Conservation (phyloP, 2,797 vertebrate genomes). For the Semaprochilodus insignis region DNA sequence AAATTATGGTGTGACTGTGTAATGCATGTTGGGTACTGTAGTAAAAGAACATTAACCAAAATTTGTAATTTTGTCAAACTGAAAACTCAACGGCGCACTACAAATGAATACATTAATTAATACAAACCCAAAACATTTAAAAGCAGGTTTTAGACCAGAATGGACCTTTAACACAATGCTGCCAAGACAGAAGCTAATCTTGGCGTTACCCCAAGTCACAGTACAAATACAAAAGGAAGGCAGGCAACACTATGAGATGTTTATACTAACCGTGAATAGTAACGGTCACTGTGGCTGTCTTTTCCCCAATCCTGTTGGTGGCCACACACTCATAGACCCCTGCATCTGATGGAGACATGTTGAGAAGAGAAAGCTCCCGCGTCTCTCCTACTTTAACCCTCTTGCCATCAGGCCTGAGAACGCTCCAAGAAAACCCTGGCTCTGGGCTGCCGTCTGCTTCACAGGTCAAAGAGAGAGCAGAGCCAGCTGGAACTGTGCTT, state of each 20-base stretch:
- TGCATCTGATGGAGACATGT: constrained; percentile 40
- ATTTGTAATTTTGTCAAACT: no score
- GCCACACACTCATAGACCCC: constrained; percentile 71
- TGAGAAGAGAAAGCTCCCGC: constrained; percentile 30
- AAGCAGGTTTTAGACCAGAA: no score
- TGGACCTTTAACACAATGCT: no score
- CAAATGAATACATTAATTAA: no score
- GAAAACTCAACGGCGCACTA: no score
- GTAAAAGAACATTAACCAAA: no score
- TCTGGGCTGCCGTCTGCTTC: constrained; percentile 69
- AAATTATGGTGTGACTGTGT: no score
- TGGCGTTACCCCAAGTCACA: no score
- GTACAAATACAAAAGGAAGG: no score
- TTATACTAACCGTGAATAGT: constrained; percentile 66
- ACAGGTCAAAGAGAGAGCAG: constrained; percentile 67
- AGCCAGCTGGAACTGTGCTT: constrained; percentile 59
- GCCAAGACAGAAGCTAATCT: no score
- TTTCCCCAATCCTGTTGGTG: constrained; percentile 64
- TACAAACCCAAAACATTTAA: no score
- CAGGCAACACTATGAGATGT: not conserved
- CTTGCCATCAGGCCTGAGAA: constrained; percentile 23
- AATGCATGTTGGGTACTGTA: no score
- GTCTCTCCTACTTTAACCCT: not conserved
- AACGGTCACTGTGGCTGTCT: constrained; percentile 46
- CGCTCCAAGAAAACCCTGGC: constrained; percentile 69